These are phyloP conservation scores for Sussaba pulchella DNA, from an alignment of 2,888 invertebrate genomes.

Conservation along the genomic window DNA sequence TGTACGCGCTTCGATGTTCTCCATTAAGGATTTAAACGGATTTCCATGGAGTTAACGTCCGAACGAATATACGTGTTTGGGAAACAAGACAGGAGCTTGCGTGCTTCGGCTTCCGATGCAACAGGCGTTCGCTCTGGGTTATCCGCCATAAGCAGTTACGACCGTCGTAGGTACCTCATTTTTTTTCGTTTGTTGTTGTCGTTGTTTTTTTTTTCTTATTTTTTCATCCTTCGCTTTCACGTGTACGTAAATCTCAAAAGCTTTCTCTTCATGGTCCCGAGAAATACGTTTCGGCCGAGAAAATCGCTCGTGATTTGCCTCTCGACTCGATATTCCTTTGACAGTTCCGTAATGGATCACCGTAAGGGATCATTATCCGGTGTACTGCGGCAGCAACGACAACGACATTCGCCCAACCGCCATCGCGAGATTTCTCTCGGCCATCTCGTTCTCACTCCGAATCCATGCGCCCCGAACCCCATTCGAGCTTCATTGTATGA, in stretches of 20 bases:
- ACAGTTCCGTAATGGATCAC: constrained; percentile 33
- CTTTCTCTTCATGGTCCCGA: background rate
- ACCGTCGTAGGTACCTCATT: constrained; percentile 35
- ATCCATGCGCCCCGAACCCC: background rate
- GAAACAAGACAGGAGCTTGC: constrained; percentile 31
- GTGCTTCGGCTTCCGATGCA: constrained; percentile 54
- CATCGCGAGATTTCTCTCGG: background rate
- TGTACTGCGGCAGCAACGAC: background rate
- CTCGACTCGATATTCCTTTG: constrained; percentile 7
- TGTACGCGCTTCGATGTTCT: too few species aligned
- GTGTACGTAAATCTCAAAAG: constrained; percentile 41
- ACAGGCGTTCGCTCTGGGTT: constrained; percentile 62
- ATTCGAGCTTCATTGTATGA: constrained; percentile 26
- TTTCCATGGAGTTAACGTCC: constrained; percentile 30
- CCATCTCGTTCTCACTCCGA: background rate
- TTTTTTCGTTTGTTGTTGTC: constrained; percentile 49
- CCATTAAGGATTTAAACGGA: constrained; percentile 18
- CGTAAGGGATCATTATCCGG: background rate
- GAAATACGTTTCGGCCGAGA: background rate
- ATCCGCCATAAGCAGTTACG: constrained; percentile 60
- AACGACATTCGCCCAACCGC: background rate
- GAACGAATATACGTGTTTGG: constrained; percentile 13
- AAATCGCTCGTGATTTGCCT: background rate
- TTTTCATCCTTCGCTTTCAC: constrained; percentile 27
- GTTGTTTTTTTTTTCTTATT: too few species aligned